These are phyloP conservation scores for Ispidina lecontei DNA, from an alignment of 2,797 vertebrate species.

Conservation along the genomic window DNA sequence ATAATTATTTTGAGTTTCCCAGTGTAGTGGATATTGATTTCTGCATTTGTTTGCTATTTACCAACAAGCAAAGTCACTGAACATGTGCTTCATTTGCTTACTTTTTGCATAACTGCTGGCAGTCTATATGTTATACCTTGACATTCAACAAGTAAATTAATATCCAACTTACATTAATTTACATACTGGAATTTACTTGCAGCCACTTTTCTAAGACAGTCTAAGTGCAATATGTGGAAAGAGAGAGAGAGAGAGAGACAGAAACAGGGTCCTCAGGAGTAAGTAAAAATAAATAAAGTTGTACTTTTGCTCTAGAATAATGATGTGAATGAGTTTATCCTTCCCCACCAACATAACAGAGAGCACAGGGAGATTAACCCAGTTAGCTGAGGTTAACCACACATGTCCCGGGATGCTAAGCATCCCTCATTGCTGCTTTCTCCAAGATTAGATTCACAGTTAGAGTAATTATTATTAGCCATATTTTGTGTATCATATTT, in stretches of 20 bases:
- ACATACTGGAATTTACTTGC: neutral
- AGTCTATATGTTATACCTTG: neutral
- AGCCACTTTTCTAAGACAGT: neutral
- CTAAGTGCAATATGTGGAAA: neutral
- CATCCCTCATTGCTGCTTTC: neutral
- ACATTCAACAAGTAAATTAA: neutral
- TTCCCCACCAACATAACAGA: neutral
- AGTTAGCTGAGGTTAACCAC: neutral
- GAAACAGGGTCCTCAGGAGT: neutral
- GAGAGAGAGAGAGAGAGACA: neutral
- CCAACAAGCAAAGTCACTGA: neutral
- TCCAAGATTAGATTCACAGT: neutral
- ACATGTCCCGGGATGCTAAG: neutral
- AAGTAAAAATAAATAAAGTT: neutral
- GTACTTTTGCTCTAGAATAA: neutral
- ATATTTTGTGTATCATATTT: slow-evolving; percentile 20
- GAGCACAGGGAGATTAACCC: neutral
- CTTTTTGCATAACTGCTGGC: neutral
- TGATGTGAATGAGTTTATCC: neutral
- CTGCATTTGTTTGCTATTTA: neutral
- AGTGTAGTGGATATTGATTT: neutral
- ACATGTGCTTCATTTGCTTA: neutral
- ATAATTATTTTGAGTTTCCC: neutral
- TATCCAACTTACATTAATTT: neutral
- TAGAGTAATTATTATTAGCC: neutral